These are phyloP conservation scores for Euproctis similis DNA, from an alignment of 2,888 invertebrate species.

Conservation along the genomic window DNA sequence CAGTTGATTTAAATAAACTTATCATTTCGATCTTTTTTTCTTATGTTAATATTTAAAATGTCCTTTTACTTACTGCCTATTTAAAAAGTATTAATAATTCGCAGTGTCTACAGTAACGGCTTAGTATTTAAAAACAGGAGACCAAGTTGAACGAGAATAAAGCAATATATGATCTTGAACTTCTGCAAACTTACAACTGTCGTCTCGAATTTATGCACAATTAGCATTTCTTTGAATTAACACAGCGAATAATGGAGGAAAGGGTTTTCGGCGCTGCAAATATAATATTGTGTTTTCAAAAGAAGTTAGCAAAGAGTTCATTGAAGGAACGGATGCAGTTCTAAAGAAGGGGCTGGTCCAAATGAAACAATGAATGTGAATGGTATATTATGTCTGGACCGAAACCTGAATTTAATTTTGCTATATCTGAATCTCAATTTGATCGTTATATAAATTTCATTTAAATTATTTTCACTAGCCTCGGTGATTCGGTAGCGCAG, in stretches of 20 bases:
- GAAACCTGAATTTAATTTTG: too few relatives aligned
- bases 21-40: too few relatives aligned
- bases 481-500: too few relatives aligned
- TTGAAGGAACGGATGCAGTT: constrained; percentile 67
- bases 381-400: constrained; percentile 28
- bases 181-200: constrained; percentile 18
- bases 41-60: too few relatives aligned
- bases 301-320: constrained; percentile 52
- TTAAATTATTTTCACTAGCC: too few relatives aligned
- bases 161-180: constrained; percentile 41
- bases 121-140: constrained; percentile 42
- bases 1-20: too few relatives aligned
- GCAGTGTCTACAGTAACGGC: constrained; percentile 48
- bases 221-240: constrained; percentile 7
- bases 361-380: constrained; percentile 59
- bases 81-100: constrained; percentile 8
- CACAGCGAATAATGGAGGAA: constrained; percentile 2
- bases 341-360: constrained; percentile 52
- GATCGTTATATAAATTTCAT: too few relatives aligned
- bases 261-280: constrained; percentile 9
- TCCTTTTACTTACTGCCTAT: too few relatives aligned
- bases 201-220: constrained; percentile 1
- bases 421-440: too few relatives aligned
- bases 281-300: constrained; percentile 24
- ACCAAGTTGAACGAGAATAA: constrained; percentile 31